Percentiles rank a stretch among this genome's conserved stretches.
Evolutionary conservation across 1,140 invertebrate species (phyloP).

Genomic region (Tyrophagus putrescentiae): DNA sequence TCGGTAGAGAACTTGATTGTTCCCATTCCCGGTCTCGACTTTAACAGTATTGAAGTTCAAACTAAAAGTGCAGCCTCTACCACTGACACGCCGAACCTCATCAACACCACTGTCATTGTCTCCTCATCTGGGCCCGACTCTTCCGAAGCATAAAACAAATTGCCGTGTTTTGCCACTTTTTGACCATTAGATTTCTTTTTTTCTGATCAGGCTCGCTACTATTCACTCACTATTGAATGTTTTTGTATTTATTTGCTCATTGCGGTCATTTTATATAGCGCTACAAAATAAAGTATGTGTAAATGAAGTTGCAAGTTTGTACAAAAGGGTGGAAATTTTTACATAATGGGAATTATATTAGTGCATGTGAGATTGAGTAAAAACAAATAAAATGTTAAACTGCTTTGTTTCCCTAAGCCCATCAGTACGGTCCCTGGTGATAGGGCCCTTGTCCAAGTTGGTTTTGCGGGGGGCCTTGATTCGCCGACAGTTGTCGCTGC

Average conservation of each 20-base stretch:
- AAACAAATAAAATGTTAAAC: background rate
- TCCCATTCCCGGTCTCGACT: constrained; percentile 57
- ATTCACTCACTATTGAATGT: too few species aligned
- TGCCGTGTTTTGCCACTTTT: too few species aligned
- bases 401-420: background rate
- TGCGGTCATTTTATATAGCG: too few species aligned
- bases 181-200: too few species aligned
- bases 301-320: too few species aligned
- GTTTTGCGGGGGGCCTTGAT: constrained; percentile 21
- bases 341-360: constrained; percentile 2
- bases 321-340: too few species aligned
- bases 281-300: too few species aligned
- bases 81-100: background rate
- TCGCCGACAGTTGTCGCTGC: constrained; percentile 37
- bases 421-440: constrained; percentile 27
- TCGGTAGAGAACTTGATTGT: constrained; percentile 96
- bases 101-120: background rate
- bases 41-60: constrained; percentile 19
- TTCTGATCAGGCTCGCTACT: too few species aligned
- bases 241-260: too few species aligned
- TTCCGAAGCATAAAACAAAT: constrained; percentile 14
- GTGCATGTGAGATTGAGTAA: background rate
- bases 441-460: constrained; percentile 15
- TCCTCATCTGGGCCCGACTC: background rate
- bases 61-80: background rate